Percentiles rank a stretch among this genome's conserved stretches.
These are phyloP conservation scores for Rapana venosa DNA, from an alignment of 2,888 invertebrate species.

Conservation along the genomic window DNA sequence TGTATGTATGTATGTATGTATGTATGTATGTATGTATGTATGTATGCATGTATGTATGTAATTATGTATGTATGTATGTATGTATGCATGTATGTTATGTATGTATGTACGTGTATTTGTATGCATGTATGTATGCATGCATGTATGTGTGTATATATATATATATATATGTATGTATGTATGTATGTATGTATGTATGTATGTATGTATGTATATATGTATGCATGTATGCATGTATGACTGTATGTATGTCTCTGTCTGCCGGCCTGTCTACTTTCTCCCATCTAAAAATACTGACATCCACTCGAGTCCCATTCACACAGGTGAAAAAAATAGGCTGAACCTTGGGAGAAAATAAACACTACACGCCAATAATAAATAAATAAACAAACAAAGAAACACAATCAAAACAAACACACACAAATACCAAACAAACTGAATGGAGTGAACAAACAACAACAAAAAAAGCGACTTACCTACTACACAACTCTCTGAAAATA, in stretches of 20 bases:
- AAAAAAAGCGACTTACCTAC: too few relatives aligned
- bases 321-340: too few relatives aligned
- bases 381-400: background rate
- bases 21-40: background rate
- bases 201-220: background rate
- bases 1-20: background rate
- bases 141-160: conserved; percentile 12
- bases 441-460: too few relatives aligned
- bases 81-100: too few relatives aligned
- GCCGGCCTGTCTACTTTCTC: background rate
- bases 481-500: too few relatives aligned
- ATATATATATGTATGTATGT: conserved; percentile 11
- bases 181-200: conserved; percentile 8
- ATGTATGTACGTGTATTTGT: background rate
- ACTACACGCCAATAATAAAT: background rate
- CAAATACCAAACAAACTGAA: background rate
- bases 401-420: background rate
- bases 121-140: conserved; percentile 5
- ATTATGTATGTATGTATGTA: background rate
- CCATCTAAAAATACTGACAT: too few relatives aligned
- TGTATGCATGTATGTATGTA: background rate
- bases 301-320: too few relatives aligned
- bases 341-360: too few relatives aligned
- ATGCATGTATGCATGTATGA: background rate
- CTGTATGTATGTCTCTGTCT: background rate